phyloP scores from a whole-genome alignment of 2,888 invertebrate species.

The Protophormia terraenovae region DNA sequence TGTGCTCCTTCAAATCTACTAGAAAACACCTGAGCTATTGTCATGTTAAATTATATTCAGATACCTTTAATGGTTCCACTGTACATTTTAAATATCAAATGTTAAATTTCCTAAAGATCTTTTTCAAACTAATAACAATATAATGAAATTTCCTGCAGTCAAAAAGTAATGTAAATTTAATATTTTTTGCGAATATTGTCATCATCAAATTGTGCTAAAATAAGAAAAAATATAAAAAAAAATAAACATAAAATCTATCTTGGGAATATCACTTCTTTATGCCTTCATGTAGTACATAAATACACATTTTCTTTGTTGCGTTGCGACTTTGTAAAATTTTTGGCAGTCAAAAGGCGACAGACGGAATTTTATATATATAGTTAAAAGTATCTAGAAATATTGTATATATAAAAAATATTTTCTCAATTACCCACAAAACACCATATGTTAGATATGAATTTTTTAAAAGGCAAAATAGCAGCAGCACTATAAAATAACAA shows the following conservation, averaged over 20 bases:
- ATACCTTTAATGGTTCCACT: no score
- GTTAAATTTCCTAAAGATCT: background rate
- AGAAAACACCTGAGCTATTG: no score
- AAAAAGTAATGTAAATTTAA: no score
- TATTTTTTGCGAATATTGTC: background rate
- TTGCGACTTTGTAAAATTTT: background rate
- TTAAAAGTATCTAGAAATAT: background rate
- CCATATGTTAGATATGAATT: conserved; percentile 58
- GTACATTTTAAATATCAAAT: background rate
- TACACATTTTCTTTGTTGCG: background rate
- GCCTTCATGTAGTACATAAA: no score
- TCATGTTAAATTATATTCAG: no score
- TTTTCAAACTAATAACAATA: background rate
- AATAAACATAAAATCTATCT: background rate
- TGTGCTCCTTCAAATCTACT: no score
- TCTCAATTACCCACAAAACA: conserved; percentile 53
- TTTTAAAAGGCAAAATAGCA: conserved; percentile 30
- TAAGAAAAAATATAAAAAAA: no score
- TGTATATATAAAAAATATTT: conserved; percentile 24
- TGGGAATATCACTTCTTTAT: background rate
- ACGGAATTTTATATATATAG: background rate
- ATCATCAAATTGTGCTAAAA: conserved; percentile 10
- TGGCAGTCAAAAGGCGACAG: conserved; percentile 15
- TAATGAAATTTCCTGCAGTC: background rate
- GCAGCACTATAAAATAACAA: background rate